Percentiles rank a stretch among this genome's conserved stretches.
Evolutionary conservation across 1,140 invertebrate species (phyloP).

Genomic region (Drosophila teissieri): DNA sequence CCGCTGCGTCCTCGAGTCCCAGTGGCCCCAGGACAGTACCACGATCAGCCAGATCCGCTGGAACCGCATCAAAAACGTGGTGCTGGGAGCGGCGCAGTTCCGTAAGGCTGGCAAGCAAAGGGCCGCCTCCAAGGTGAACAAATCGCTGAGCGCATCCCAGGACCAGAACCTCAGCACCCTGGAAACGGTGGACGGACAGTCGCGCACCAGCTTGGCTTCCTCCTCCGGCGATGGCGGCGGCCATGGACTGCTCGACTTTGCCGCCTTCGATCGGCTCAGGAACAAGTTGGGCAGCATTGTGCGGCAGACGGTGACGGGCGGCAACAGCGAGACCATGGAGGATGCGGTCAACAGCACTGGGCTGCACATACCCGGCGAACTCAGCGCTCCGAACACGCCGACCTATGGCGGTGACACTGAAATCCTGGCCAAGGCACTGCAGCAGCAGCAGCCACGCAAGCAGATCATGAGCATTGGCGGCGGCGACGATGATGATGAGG

Average conservation of each 20-base stretch:
- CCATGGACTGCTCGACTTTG: constrained; percentile 85
- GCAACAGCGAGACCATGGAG: constrained; percentile 60
- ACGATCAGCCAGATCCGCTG: constrained; percentile 93
- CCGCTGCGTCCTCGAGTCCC: constrained; percentile 94
- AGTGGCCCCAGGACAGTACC: constrained; percentile 95
- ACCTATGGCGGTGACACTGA: constrained; percentile 91
- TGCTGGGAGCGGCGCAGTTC: constrained; percentile 95
- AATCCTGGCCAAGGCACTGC: constrained; percentile 87
- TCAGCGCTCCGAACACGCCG: constrained; percentile 46
- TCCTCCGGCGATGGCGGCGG: constrained; percentile 68
- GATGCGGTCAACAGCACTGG: constrained; percentile 81
- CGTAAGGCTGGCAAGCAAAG: constrained; percentile 89
- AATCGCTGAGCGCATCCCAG: constrained; percentile 79
- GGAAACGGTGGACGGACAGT: constrained; percentile 85
- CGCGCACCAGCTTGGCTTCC: constrained; percentile 85
- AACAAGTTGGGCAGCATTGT: constrained; percentile 88
- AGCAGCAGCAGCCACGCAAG: constrained; percentile 74
- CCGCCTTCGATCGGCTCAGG: constrained; percentile 87
- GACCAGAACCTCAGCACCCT: constrained; percentile 85
- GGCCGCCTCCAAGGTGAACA: constrained; percentile 84
- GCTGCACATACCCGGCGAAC: constrained; percentile 35
- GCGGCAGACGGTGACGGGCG: constrained; percentile 84
- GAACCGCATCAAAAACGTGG: constrained; percentile 97
- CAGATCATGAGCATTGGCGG: constrained; percentile 81
- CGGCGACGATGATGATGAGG: constrained; percentile 58